A percentile compares a stretch with the other conserved stretches of the same genome.
phyloP scores from a whole-genome alignment of 2,113 vertebrate genomes.

The Etia nguti region DNA sequence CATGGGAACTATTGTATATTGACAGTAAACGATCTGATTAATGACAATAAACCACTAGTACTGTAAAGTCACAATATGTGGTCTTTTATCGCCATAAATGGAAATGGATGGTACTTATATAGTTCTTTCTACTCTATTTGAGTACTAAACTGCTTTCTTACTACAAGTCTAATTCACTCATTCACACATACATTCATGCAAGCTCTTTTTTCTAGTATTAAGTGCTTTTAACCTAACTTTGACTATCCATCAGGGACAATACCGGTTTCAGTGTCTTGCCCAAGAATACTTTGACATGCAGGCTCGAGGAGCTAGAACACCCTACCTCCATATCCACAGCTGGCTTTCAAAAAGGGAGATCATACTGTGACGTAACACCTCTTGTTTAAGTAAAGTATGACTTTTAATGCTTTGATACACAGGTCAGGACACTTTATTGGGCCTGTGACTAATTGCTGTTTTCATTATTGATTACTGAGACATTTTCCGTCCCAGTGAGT shows the following conservation, averaged over 20 bases:
- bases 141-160: neutral
- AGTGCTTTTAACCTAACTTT: neutral
- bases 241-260: neutral
- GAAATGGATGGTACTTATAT: neutral
- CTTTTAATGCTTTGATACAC: neutral
- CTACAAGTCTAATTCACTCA: neutral
- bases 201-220: neutral
- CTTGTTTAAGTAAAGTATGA: neutral
- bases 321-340: neutral
- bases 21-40: neutral
- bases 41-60: neutral
- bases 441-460: neutral
- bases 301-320: neutral
- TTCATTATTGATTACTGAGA: neutral
- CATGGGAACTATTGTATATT: neutral
- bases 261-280: neutral
- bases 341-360: neutral
- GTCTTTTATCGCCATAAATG: neutral
- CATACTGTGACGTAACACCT: neutral
- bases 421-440: neutral
- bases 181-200: neutral
- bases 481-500: neutral
- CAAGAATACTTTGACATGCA: neutral
- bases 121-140: neutral
- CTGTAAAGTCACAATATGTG: neutral